A percentile compares a stretch with the other conserved stretches of the same genome.
Evolutionary conservation across 1,140 invertebrate genomes (phyloP).

Genomic region (Micrasema longulum): DNA sequence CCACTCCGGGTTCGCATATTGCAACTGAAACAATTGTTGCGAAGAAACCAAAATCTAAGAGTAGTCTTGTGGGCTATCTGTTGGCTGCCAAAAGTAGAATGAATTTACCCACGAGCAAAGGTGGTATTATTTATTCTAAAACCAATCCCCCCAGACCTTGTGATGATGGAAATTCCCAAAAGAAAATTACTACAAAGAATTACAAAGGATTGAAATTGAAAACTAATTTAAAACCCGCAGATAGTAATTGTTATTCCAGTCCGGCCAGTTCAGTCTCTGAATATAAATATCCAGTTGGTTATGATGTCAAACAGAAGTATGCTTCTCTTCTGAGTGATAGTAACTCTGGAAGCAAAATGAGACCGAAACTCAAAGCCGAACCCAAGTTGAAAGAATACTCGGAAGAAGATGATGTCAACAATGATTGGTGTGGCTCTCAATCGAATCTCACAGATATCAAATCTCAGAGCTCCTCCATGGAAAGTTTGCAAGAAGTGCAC

Average conservation of each 20-base stretch:
- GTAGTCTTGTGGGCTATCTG: conserved; percentile 73
- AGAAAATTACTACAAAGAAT: conserved; percentile 41
- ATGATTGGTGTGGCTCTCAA: conserved; percentile 54
- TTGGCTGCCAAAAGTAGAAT: conserved; percentile 73
- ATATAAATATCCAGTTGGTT: conserved; percentile 51
- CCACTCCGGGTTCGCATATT: conserved; percentile 70
- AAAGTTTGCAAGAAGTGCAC: conserved; percentile 65
- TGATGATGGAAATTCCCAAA: conserved; percentile 53
- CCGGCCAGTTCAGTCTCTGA: conserved; percentile 48
- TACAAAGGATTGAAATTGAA: conserved; percentile 46
- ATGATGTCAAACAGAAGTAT: conserved; percentile 52
- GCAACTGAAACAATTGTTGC: conserved; percentile 83
- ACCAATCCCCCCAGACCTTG: conserved; percentile 66
- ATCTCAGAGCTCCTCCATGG: conserved; percentile 67
- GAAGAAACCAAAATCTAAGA: conserved; percentile 79
- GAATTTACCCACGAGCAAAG: conserved; percentile 67
- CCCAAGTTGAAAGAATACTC: conserved; percentile 72
- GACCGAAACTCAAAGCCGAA: conserved; percentile 78
- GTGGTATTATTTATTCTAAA: conserved; percentile 65
- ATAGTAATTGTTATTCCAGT: conserved; percentile 47
- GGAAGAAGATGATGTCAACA: conserved; percentile 68
- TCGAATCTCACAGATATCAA: conserved; percentile 62
- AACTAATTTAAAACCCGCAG: conserved; percentile 43
- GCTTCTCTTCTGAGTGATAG: conserved; percentile 54
- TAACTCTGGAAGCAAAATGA: conserved; percentile 68